Evolutionary conservation across 1,140 invertebrate genomes (phyloP).

Genomic region (Acromyrmex charruanus): DNA sequence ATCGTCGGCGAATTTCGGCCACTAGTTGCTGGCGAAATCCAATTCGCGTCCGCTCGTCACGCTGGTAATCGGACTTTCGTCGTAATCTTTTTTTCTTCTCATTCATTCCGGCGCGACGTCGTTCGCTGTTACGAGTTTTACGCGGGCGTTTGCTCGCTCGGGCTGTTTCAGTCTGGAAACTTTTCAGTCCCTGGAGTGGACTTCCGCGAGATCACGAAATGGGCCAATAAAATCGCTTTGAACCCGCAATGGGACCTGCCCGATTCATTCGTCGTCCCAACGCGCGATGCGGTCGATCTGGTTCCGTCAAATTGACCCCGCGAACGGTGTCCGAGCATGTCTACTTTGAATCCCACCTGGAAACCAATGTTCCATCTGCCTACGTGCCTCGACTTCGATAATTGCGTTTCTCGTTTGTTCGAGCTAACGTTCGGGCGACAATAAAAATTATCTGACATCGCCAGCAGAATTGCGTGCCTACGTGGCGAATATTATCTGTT

Average conservation of each 20-base stretch:
- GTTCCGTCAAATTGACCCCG: constrained; percentile 52
- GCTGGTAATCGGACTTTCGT: not conserved
- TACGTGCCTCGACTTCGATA: constrained; percentile 26
- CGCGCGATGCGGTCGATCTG: constrained; percentile 18
- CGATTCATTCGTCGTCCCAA: constrained; percentile 29
- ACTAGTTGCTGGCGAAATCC: constrained; percentile 59
- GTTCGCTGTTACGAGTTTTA: constrained; percentile 39
- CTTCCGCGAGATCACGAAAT: constrained; percentile 13
- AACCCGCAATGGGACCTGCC: constrained; percentile 34
- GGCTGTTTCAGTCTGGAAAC: constrained; percentile 5
- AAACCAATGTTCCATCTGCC: constrained; percentile 31
- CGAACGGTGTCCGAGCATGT: constrained; percentile 39
- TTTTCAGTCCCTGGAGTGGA: constrained; percentile 1
- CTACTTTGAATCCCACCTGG: constrained; percentile 59
- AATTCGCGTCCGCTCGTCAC: constrained; percentile 48
- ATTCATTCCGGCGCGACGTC: not conserved
- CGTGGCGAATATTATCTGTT: constrained; percentile 34
- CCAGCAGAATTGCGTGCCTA: constrained; percentile 28
- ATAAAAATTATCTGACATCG: constrained; percentile 45
- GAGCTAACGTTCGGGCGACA: constrained; percentile 15
- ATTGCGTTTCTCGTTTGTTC: constrained; percentile 57
- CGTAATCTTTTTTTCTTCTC: not conserved
- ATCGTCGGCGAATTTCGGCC: constrained; percentile 39
- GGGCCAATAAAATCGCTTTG: constrained; percentile 51
- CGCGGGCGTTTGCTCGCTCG: not conserved